phyloP scores from a whole-genome alignment of 2,888 invertebrate genomes.

The Nesidiocoris tenuis region DNA sequence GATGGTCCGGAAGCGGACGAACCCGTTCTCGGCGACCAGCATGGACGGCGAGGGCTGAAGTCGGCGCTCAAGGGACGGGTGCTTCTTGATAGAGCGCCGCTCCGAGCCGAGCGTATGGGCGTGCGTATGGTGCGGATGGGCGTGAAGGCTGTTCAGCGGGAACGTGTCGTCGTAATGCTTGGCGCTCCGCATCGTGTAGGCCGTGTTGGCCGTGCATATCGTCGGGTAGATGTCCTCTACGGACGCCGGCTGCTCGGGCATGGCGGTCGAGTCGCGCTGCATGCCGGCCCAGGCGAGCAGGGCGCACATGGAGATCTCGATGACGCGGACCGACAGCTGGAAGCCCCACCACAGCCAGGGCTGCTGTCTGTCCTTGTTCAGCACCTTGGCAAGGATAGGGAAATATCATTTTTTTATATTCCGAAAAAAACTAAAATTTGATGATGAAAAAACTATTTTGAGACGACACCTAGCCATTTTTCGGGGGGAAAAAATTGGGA shows the following conservation, averaged over 20 bases:
- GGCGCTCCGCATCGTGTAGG: conserved; percentile 75
- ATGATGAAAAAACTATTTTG: too few relatives aligned
- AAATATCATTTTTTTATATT: too few relatives aligned
- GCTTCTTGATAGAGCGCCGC: conserved; percentile 55
- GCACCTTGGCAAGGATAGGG: too few relatives aligned
- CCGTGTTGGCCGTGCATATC: conserved; percentile 57
- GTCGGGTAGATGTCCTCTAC: conserved; percentile 56
- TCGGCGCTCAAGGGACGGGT: conserved; percentile 55
- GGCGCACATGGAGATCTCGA: conserved; percentile 85
- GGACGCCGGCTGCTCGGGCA: conserved; percentile 54
- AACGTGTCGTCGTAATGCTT: conserved; percentile 73
- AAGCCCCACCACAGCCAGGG: conserved; percentile 90
- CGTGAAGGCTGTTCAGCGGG: conserved; percentile 58
- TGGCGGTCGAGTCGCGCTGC: conserved; percentile 53
- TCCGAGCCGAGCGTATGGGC: conserved; percentile 49
- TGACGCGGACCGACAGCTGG: conserved; percentile 78
- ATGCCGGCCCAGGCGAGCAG: conserved; percentile 85
- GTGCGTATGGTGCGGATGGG: conserved; percentile 40
- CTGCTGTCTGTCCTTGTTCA: conserved; percentile 55
- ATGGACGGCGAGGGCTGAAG: conserved; percentile 60
- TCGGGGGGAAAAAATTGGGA: too few relatives aligned
- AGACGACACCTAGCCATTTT: too few relatives aligned
- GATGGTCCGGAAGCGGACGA: conserved; percentile 78
- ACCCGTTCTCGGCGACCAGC: conserved; percentile 88
- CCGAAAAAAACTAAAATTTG: too few relatives aligned